Evolutionary conservation across 2,797 vertebrate species (phyloP).

Genomic region (Acridotheres tristis): DNA sequence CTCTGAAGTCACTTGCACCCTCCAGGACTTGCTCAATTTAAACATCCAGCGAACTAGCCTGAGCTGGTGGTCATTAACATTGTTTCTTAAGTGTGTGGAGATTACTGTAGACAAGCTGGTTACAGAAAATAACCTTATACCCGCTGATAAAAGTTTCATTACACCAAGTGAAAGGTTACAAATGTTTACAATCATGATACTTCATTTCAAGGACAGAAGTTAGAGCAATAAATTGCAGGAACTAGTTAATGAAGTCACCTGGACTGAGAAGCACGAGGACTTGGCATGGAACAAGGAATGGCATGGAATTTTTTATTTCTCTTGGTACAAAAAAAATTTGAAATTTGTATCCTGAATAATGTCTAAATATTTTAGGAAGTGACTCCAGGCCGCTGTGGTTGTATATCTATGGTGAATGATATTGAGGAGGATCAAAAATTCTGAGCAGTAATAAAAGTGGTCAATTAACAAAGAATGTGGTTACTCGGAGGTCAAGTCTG

Average conservation of each 20-base stretch:
- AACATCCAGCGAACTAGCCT: background rate
- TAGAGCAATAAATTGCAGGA: background rate
- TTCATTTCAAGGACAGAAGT: background rate
- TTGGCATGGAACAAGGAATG: background rate
- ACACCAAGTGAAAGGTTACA: background rate
- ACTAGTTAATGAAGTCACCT: background rate
- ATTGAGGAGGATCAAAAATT: background rate
- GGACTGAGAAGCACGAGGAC: background rate
- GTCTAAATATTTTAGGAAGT: background rate
- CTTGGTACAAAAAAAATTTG: background rate
- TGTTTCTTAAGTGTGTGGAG: background rate
- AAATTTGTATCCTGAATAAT: background rate
- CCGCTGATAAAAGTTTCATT: background rate
- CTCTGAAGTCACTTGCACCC: background rate
- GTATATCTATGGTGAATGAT: background rate
- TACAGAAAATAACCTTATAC: background rate
- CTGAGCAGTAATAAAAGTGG: background rate
- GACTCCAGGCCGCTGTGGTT: background rate
- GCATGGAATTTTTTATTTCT: background rate
- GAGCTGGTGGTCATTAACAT: background rate
- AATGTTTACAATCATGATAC: background rate
- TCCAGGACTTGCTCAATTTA: background rate
- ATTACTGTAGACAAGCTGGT: background rate
- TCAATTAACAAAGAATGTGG: background rate
- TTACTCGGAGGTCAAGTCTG: background rate